phyloP scores from a whole-genome alignment of 2,113 vertebrate genomes.

The Thinocorus orbignyianus region DNA sequence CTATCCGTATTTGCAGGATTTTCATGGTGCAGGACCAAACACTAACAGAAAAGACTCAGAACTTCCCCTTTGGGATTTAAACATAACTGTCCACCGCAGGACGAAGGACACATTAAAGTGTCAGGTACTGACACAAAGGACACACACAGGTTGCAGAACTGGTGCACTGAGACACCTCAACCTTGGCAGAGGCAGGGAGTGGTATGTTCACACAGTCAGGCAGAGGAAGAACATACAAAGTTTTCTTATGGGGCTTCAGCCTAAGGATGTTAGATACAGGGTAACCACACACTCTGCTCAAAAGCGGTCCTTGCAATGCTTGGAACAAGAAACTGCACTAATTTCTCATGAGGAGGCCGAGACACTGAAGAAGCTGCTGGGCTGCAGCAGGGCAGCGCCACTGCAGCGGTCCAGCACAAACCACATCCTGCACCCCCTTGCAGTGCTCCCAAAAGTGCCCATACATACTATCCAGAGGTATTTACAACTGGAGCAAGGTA shows the following conservation, averaged over 20 bases:
- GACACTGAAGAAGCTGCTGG: neutral
- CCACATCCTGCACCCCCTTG: neutral
- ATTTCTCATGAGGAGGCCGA: neutral
- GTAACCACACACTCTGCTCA: accelerated
- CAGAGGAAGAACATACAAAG: neutral
- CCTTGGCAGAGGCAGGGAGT: neutral
- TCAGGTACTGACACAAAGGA: accelerated
- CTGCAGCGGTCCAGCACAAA: neutral
- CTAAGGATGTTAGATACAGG: neutral
- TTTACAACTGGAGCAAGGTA: neutral
- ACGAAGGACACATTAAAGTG: neutral
- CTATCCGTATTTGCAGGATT: neutral
- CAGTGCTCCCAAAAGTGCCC: accelerated
- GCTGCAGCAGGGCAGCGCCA: neutral
- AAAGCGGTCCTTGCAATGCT: neutral
- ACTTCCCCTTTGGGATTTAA: neutral
- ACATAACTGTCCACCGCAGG: neutral
- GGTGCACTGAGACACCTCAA: neutral
- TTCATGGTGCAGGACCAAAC: neutral
- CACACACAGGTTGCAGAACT: neutral
- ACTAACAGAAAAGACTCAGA: neutral
- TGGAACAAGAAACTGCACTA: neutral
- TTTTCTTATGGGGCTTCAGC: neutral
- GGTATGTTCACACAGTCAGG: neutral
- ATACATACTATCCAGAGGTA: accelerated